Evolutionary conservation across 2,888 invertebrate genomes (phyloP).

Genomic region (Leucoptera coffeella): DNA sequence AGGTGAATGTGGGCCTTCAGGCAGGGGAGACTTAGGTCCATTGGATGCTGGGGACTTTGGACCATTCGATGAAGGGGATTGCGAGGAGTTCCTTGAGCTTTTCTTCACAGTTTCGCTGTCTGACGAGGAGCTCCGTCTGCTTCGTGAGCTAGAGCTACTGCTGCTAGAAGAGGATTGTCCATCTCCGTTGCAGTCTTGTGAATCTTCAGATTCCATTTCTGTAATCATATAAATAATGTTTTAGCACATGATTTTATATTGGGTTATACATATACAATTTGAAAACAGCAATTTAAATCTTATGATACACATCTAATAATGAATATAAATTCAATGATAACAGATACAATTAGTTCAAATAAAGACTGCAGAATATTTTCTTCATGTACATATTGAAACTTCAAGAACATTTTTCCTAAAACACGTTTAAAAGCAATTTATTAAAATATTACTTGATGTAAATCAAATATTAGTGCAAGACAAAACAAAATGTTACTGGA

Average conservation of each 20-base stretch:
- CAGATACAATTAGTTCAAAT: neutral
- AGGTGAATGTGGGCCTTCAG: conserved; percentile 30
- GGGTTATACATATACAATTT: too few relatives aligned
- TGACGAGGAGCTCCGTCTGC: conserved; percentile 34
- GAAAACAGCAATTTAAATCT: too few relatives aligned
- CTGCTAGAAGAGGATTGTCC: conserved; percentile 39
- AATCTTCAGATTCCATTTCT: conserved; percentile 60
- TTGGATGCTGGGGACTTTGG: conserved; percentile 10
- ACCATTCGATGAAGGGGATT: neutral
- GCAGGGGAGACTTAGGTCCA: neutral
- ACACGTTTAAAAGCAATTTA: too few relatives aligned
- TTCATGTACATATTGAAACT: too few relatives aligned
- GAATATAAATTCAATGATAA: too few relatives aligned
- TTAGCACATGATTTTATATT: too few relatives aligned
- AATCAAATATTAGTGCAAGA: neutral
- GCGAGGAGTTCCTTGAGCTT: conserved; percentile 11
- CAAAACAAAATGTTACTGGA: neutral
- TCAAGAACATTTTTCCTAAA: too few relatives aligned
- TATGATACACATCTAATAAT: too few relatives aligned
- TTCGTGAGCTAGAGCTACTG: conserved; percentile 41
- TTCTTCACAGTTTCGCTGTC: conserved; percentile 28
- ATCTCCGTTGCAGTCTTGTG: conserved; percentile 41
- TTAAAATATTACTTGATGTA: too few relatives aligned
- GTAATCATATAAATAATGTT: too few relatives aligned
- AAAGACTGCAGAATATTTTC: neutral